Evolutionary conservation across 2,113 vertebrate genomes (phyloP).

Genomic region (Triplophysa dalaica): DNA sequence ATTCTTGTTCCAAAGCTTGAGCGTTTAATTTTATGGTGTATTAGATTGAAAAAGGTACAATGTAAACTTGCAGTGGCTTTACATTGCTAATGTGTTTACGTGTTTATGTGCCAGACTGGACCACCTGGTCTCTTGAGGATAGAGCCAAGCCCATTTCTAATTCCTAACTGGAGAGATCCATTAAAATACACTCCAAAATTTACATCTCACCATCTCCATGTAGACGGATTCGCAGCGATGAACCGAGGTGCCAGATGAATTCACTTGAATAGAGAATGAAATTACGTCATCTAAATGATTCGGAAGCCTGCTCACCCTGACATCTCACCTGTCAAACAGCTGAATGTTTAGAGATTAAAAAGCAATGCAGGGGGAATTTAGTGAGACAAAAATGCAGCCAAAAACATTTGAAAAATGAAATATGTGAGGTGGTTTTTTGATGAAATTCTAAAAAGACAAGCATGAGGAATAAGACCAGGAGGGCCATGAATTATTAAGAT

Average conservation of each 20-base stretch:
- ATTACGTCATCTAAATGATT: background rate
- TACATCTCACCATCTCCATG: background rate
- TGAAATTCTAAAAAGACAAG: no score
- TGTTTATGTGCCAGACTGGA: background rate
- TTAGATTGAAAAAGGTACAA: background rate
- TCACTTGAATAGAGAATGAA: background rate
- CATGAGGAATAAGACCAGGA: no score
- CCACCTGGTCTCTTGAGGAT: slow-evolving; percentile 22
- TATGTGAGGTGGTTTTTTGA: no score
- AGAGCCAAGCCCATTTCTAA: slow-evolving; percentile 13
- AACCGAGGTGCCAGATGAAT: slow-evolving; percentile 11
- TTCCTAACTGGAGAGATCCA: slow-evolving; percentile 15
- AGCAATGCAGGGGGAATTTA: no score
- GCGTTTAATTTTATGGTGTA: background rate
- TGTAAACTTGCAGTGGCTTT: background rate
- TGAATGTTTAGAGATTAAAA: no score
- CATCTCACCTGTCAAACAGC: background rate
- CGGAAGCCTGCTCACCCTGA: background rate
- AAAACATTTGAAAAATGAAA: no score
- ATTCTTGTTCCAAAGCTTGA: background rate
- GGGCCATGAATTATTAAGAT: no score
- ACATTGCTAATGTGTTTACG: slow-evolving; percentile 7
- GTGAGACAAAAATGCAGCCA: no score
- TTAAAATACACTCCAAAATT: background rate
- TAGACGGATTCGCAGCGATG: slow-evolving; percentile 4